phyloP scores from a whole-genome alignment of 1,140 invertebrate genomes.

The Acromyrmex heyeri region DNA sequence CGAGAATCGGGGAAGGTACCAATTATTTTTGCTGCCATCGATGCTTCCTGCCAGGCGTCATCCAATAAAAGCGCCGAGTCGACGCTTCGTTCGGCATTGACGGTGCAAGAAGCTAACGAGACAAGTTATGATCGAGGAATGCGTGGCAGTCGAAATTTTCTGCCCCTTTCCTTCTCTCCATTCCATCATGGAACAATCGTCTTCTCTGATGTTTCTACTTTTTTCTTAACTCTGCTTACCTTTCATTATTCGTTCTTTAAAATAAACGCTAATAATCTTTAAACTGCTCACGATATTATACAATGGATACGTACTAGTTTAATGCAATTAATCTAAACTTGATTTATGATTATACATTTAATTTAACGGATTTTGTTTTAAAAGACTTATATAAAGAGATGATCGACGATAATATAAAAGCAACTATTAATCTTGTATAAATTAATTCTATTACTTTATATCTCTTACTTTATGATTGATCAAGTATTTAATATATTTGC shows the following conservation, averaged over 20 bases:
- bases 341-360: not conserved
- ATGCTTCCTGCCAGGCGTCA: slow-evolving; percentile 75
- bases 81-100: slow-evolving; percentile 59
- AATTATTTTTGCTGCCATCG: slow-evolving; percentile 85
- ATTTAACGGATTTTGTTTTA: not conserved
- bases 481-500: not conserved
- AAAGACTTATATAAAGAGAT: not conserved
- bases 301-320: not conserved
- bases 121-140: slow-evolving; percentile 63
- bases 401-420: not conserved
- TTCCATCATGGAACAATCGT: not conserved
- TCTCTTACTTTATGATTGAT: not conserved
- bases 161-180: slow-evolving; percentile 25
- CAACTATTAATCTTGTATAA: not conserved
- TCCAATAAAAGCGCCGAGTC: slow-evolving; percentile 70
- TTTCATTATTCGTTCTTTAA: not conserved
- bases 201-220: not conserved
- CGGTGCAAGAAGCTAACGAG: slow-evolving; percentile 70
- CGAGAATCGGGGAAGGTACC: slow-evolving; percentile 83
- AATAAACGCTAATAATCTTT: not conserved
- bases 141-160: slow-evolving; percentile 47
- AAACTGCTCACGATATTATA: not conserved
- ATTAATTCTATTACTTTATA: not conserved
- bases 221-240: slow-evolving; percentile 17
- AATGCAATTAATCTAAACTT: not conserved